phyloP scores from a whole-genome alignment of 1,140 invertebrate genomes.

The Archivesica marissinica region DNA sequence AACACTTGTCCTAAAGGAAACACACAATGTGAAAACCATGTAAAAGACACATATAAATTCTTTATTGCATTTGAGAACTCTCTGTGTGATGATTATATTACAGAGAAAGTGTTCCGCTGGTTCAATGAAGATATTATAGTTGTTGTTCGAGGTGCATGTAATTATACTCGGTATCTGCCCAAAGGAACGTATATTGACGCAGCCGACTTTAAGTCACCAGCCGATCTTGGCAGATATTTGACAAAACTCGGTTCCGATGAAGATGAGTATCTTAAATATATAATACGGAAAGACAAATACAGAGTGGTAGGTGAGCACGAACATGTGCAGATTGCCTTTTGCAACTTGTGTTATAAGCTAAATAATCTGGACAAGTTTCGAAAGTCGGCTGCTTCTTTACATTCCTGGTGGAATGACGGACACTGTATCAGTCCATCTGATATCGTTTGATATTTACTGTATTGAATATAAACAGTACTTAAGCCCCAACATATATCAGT shows the following conservation, averaged over 20 bases:
- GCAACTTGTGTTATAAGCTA: not conserved
- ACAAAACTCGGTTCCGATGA: not conserved
- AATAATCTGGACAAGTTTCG: not conserved
- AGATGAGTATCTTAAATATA: not conserved
- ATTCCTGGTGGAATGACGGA: not conserved
- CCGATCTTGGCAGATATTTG: not conserved
- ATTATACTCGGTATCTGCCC: not conserved
- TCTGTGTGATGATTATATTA: conserved; percentile 97
- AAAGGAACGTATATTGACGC: conserved; percentile 31
- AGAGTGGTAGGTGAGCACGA: not conserved
- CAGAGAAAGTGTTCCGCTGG: conserved; percentile 94
- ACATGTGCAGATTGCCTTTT: not conserved
- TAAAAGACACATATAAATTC: conserved; percentile 57
- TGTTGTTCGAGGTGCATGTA: not conserved
- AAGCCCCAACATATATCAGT: too few relatives aligned
- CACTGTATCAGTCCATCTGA: too few relatives aligned
- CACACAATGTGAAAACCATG: not conserved
- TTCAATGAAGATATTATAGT: conserved; percentile 8
- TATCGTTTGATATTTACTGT: too few relatives aligned
- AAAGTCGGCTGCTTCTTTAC: not conserved
- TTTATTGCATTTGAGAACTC: conserved; percentile 89
- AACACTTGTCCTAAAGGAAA: not conserved
- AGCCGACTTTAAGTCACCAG: not conserved
- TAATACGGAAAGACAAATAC: not conserved
- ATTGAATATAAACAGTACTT: too few relatives aligned